phyloP scores from a whole-genome alignment of 2,113 vertebrate species.

The human region GRCh38 chr2:192024001-192024500 shows the following conservation, averaged over 20 bases:
- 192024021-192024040: not conserved
- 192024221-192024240: constrained; percentile 50
- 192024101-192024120: constrained; percentile 44
- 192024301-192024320: not conserved
- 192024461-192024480: not conserved
- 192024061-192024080: not conserved
- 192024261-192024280: constrained; percentile 61
- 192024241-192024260: not conserved
- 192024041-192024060: not conserved
- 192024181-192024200: constrained; percentile 52
- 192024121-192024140: not conserved
- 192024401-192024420: constrained; percentile 2
- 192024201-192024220: constrained; percentile 21
- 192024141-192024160: constrained; percentile 35
- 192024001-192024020: not conserved
- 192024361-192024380: not conserved
- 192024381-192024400: not conserved
- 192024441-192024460: not conserved
- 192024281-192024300: not conserved
- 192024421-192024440: not conserved
- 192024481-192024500: not conserved
- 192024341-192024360: not conserved
- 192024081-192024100: not conserved
- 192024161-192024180: constrained; percentile 32
- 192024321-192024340: constrained; percentile 10